A percentile compares a stretch with the other conserved stretches of the same genome.
Conservation (phyloP, 2,113 vertebrate species). For the Podiceps cristatus region DNA sequence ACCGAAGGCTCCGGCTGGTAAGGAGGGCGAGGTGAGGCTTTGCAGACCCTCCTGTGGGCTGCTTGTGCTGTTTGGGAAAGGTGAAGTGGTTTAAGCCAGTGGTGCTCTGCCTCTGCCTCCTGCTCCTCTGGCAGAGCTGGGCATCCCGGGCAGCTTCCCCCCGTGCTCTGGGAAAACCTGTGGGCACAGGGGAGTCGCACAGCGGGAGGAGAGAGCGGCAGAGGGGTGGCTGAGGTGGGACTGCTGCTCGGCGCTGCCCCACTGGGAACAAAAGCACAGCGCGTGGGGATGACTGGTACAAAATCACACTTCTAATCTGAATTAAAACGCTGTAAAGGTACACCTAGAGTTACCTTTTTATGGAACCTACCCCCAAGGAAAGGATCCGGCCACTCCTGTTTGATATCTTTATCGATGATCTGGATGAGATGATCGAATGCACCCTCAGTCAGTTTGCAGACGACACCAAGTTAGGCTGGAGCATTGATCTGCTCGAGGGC, state of each 20-base stretch:
- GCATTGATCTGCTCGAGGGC: no score
- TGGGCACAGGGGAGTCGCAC: not conserved
- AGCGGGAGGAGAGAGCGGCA: not conserved
- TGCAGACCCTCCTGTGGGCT: not conserved
- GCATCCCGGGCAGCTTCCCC: not conserved
- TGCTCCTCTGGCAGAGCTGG: not conserved
- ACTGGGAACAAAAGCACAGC: not conserved
- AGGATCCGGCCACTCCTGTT: not conserved
- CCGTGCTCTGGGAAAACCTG: not conserved
- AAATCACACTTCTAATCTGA: not conserved
- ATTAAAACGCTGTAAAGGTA: not conserved
- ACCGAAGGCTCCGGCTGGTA: not conserved
- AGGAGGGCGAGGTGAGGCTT: not conserved
- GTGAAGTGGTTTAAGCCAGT: not conserved
- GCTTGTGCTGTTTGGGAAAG: not conserved
- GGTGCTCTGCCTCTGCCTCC: not conserved
- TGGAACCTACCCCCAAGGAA: not conserved
- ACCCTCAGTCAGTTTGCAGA: no score
- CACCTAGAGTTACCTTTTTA: not conserved
- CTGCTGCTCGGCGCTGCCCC: not conserved
- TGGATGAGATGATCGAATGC: no score
- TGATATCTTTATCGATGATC: no score
- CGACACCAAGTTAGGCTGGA: no score
- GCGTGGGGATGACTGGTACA: no score
- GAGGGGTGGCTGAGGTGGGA: not conserved